Evolutionary conservation across 2,888 invertebrate genomes (phyloP).

Genomic region (Pasiphila rectangulata): DNA sequence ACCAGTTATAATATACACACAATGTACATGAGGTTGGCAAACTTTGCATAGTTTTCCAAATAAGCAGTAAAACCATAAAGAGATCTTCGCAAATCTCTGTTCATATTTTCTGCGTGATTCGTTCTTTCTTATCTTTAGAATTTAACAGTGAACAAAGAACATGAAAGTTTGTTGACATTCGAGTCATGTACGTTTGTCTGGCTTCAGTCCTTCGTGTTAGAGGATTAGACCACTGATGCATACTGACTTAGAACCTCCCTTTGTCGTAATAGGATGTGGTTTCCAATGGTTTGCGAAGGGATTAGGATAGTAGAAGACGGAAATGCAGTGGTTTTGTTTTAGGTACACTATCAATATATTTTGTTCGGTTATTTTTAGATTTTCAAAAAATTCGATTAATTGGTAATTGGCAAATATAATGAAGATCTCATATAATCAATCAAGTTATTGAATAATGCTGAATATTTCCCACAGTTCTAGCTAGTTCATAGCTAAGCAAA

Average conservation of each 20-base stretch:
- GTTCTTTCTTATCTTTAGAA: not conserved
- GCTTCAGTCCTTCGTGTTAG: not conserved
- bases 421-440: no score
- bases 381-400: no score
- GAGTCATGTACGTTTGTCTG: not conserved
- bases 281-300: not conserved
- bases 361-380: no score
- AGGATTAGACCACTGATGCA: not conserved
- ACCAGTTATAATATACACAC: not conserved
- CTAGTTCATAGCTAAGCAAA: no score
- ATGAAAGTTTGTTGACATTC: not conserved
- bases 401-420: no score
- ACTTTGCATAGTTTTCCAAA: not conserved
- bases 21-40: not conserved
- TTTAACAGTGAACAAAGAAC: no score
- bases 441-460: no score
- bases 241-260: not conserved
- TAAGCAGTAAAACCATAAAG: no score
- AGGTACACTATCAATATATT: not conserved
- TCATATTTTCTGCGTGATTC: not conserved
- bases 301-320: no score
- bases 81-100: not conserved
- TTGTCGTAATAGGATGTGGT: slow-evolving; percentile 2
- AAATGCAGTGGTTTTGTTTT: no score
- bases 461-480: no score